These are phyloP conservation scores for Canis aureus DNA, from an alignment of 2,113 vertebrate species.

Conservation along the genomic window DNA sequence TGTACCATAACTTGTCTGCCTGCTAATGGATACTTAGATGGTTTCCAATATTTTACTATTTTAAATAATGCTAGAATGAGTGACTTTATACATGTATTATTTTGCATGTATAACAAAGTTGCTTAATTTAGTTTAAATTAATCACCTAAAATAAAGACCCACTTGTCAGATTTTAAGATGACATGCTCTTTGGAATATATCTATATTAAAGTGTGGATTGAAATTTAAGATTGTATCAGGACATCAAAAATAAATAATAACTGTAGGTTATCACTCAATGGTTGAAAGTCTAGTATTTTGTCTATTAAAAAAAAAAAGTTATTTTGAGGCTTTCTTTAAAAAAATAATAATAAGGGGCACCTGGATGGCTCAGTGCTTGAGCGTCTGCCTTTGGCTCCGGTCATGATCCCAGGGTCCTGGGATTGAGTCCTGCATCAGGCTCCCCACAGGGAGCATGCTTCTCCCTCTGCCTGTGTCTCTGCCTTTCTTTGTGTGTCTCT, in stretches of 20 bases:
- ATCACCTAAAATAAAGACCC: neutral
- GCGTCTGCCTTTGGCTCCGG: too few relatives aligned
- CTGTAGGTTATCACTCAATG: neutral
- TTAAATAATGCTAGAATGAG: neutral
- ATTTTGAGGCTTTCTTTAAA: neutral
- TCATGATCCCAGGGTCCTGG: too few relatives aligned
- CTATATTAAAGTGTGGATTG: neutral
- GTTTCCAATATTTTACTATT: conserved; percentile 20
- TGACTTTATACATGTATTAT: neutral
- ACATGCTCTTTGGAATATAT: neutral
- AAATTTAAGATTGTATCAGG: conserved; percentile 21
- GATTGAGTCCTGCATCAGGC: too few relatives aligned
- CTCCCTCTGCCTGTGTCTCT: too few relatives aligned
- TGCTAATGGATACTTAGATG: neutral
- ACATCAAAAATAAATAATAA: conserved; percentile 25
- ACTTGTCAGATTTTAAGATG: conserved; percentile 20
- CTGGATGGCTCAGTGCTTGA: too few relatives aligned
- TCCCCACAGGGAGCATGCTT: too few relatives aligned
- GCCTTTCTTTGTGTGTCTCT: too few relatives aligned
- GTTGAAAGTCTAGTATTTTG: neutral
- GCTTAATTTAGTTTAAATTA: conserved; percentile 30
- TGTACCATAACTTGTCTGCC: neutral
- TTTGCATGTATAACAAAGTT: conserved; percentile 11
- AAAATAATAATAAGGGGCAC: neutral
- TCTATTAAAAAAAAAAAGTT: neutral